Base-by-base conservation (phyloP, 2,113 vertebrate species). In the Macquaria australasica region DNA sequence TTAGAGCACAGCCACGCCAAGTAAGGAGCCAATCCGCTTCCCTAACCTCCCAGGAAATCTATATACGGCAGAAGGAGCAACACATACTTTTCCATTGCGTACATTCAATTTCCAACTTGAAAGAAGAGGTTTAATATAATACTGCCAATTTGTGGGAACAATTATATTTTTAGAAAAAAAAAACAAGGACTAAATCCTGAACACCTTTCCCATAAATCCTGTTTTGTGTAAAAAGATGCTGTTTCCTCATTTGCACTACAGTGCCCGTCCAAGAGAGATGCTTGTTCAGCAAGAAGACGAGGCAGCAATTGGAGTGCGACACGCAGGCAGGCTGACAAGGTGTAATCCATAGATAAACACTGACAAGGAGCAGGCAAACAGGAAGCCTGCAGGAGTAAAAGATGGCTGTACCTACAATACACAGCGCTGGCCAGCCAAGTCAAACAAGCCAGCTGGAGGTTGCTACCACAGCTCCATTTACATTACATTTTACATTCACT, bases 301-400 rank as follows among this genome's bases (percentile, higher is more conserved):
- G 75, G 86, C 79, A 82, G 91, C 82, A 85, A 88, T 79, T 89
- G 87, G 80, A 90, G 88, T 86, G 90, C 53, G 64, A 91, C 88
- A 89, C 88, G 79, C 89, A 92, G 92, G 90, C 91, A 89, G 84
- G 87, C 86, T 89, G 93, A 91, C 92, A 89, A 90, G 89, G 93
- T 94, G 91, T 94, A 94, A 94, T 93, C 93, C 88, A 69, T 76
- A 92, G 90, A 94, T 93, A 94, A 94, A 94, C 92, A 93, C 77
- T 82, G 91, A 91, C 90, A 92, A 92, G 92, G 86, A 92, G 88
- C 83, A 77, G 82, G 89, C 89, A 90, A 93, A 91, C 83, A 88
- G 77, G 85, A 81, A 73, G 85, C 87, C 71, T 81, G 88, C 83
- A 67, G 77, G 74, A 90, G 83, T 70, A 89, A 87, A 88, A 86